phyloP scores from a whole-genome alignment of 2,113 vertebrate species.

The Gallinago media region DNA sequence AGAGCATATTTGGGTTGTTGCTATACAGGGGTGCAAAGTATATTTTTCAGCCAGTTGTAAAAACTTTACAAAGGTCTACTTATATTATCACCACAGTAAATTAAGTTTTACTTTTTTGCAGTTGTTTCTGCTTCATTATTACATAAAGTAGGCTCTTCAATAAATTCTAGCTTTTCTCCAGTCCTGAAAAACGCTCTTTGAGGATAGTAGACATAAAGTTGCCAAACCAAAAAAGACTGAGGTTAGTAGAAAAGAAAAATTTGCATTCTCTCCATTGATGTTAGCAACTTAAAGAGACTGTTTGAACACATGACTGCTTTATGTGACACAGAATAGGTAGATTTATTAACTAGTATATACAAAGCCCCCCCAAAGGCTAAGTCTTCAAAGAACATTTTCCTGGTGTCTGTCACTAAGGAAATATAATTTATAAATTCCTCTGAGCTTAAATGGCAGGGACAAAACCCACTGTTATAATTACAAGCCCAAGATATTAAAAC shows the following conservation, averaged over 20 bases:
- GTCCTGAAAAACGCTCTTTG: not conserved
- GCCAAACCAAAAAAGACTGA: not conserved
- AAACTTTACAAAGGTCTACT: not conserved
- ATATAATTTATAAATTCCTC: not conserved
- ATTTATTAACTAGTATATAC: not conserved
- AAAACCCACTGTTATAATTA: conserved; percentile 14
- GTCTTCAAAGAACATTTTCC: not conserved
- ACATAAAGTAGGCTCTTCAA: not conserved
- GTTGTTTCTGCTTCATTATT: not conserved
- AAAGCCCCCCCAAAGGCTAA: not conserved
- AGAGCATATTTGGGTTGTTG: not conserved
- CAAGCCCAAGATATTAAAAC: not conserved
- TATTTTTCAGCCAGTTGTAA: not conserved
- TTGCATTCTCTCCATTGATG: not conserved
- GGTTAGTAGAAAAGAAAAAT: not conserved
- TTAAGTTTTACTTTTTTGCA: not conserved
- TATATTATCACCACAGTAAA: not conserved
- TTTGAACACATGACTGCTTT: not conserved
- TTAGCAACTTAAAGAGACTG: not conserved
- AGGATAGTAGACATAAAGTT: not conserved
- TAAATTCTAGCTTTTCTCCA: not conserved
- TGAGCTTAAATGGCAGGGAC: not conserved
- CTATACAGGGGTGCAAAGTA: not conserved
- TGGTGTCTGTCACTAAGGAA: not conserved
- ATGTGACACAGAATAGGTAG: not conserved